Base-by-base conservation (phyloP, 53 echinoderm and acorn worm genomes). In the Stichopus horrens region DNA sequence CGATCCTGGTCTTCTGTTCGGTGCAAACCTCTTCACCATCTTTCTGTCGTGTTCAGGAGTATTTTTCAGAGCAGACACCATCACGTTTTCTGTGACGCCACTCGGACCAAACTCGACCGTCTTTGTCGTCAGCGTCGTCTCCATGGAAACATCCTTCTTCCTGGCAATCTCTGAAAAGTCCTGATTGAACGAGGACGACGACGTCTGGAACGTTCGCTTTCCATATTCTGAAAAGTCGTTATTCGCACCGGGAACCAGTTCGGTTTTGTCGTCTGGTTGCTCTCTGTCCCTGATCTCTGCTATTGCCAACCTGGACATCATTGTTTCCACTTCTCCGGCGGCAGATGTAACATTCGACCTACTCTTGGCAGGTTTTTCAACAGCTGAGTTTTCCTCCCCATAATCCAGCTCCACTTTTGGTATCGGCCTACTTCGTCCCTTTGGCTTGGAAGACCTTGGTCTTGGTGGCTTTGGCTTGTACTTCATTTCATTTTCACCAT, bases 291-390 rank as follows among this genome's bases (percentile, higher is more conserved):
- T 53, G 21, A 7, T 5, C 53, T 86, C 87, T 52, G 74, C 74
- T 55, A 86, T n/a, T 20, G 55, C 57, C 87, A 86, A 10, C 9
- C 73, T 22, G 74, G 87, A 86, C 87, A 86, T 86, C 87, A 86
- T 86, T 5, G 87, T 86, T 71, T 86, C 87, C 0, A 86, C 87
- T 18, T 86, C 87, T 21, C 75, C 53, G n/a, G 71, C 51, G 10
- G 8, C 3, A 9, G 53, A 19, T 57, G 18, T 22, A 5, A 7
- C 19, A 21, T 86, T 86, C 21, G 73, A 37, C 9, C 55, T 5
- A 9, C 8, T 55, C 16, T 67, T 23, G 19, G 10, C 7, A n/a
- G 52, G 7, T 71, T 68, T 14, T 66, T 73, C 73, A 71, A 19
- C 18, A 4, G 63, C 63, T 13, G 63, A 10, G 23, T 23, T 55